phyloP scores from a whole-genome alignment of 2,797 vertebrate species.

The Pempheris klunzingeri region DNA sequence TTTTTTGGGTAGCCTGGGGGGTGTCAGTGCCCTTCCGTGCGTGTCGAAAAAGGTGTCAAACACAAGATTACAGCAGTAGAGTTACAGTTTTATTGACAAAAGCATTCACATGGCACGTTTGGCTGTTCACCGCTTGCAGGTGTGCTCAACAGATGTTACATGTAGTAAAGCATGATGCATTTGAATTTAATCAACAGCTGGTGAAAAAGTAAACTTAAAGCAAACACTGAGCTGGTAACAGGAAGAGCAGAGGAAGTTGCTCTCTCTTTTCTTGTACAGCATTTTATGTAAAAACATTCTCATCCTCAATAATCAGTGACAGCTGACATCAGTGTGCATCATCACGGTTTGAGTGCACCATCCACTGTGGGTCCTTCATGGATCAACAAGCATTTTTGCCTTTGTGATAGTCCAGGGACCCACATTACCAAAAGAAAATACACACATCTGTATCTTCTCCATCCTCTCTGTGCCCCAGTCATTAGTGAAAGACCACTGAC shows the following conservation, averaged over 20 bases:
- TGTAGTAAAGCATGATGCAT: not conserved
- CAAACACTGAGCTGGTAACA: conserved; percentile 11
- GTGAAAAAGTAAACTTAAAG: not conserved
- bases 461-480: conserved; percentile 12
- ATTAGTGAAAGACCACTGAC: conserved; percentile 17
- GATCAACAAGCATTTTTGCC: conserved; percentile 3
- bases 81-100: conserved; percentile 54
- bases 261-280: not conserved
- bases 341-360: not conserved
- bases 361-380: conserved; percentile 5
- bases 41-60: conserved; percentile 22
- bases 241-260: not conserved
- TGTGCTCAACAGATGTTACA: conserved; percentile 14
- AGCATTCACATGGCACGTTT: conserved; percentile 1
- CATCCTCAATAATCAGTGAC: not conserved
- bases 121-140: not conserved
- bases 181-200: conserved; percentile 9
- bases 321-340: conserved; percentile 4
- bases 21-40: conserved; percentile 2
- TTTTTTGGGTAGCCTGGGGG: conserved; percentile 14
- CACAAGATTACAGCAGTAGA: conserved; percentile 8
- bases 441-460: conserved; percentile 9
- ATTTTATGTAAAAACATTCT: not conserved
- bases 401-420: conserved; percentile 15
- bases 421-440: conserved; percentile 19